Evolutionary conservation across 2,113 vertebrate genomes (phyloP).

Genomic region (Asarcornis scutulata): DNA sequence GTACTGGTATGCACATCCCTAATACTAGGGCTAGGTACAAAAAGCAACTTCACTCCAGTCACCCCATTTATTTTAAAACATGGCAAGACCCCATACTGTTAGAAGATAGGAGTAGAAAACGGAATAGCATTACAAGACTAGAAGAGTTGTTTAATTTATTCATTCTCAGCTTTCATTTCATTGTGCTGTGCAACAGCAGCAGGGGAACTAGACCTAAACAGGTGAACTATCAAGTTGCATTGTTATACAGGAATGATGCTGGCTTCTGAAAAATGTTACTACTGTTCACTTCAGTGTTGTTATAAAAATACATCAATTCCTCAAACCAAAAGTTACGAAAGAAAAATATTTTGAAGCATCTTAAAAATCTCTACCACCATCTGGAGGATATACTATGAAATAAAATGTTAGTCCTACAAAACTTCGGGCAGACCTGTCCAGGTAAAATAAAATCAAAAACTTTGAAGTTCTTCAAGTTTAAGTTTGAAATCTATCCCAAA

Average conservation of each 20-base stretch:
- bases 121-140: not conserved
- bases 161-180: not conserved
- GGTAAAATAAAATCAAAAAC: not conserved
- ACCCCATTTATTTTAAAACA: not conserved
- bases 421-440: not conserved
- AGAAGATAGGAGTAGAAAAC: accelerated
- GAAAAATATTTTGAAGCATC: not conserved
- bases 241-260: not conserved
- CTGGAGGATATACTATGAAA: slow-evolving; percentile 56
- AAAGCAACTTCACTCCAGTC: not conserved
- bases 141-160: not conserved
- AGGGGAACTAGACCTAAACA: not conserved
- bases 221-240: not conserved
- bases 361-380: slow-evolving; percentile 64
- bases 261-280: not conserved
- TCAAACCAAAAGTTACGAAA: not conserved
- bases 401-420: not conserved
- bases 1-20: not conserved
- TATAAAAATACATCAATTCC: not conserved
- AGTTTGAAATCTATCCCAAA: not conserved
- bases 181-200: not conserved
- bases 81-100: not conserved
- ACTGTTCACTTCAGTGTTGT: not conserved
- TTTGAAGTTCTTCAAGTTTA: not conserved
- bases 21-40: not conserved